Conservation (phyloP, 2,113 vertebrate genomes). For the Empidonax traillii region DNA sequence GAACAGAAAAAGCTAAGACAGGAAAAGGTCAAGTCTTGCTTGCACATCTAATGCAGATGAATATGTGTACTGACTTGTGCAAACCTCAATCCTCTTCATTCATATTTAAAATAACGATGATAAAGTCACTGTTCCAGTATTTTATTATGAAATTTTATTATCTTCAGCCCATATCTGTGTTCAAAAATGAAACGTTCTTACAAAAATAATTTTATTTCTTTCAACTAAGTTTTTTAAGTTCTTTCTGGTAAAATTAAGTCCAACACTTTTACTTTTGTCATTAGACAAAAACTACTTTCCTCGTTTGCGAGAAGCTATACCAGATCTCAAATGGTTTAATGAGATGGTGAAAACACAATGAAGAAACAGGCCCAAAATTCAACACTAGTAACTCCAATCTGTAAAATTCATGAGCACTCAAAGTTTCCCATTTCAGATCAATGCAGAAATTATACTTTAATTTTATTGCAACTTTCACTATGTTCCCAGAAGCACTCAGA, state of each 20-base stretch:
- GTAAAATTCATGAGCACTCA: not conserved
- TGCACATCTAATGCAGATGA: not conserved
- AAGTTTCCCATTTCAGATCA: conserved; percentile 20
- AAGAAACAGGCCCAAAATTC: not conserved
- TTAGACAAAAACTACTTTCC: not conserved
- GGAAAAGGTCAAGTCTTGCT: not conserved
- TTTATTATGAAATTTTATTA: not conserved
- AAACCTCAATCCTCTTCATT: not conserved
- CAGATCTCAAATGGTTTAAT: not conserved
- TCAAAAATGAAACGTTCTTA: not conserved
- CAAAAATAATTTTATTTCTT: not conserved
- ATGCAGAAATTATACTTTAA: conserved; percentile 18
- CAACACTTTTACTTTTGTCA: not conserved
- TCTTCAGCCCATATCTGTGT: not conserved
- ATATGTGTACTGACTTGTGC: not conserved
- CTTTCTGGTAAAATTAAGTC: not conserved
- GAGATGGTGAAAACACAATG: not conserved
- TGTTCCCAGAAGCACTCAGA: not conserved
- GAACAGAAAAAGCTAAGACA: not conserved
- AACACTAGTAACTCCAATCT: not conserved
- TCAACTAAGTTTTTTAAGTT: not conserved
- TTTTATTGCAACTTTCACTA: not conserved
- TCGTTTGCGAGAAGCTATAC: not conserved
- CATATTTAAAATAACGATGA: not conserved
- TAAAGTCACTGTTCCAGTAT: not conserved